Conservation (phyloP, 2,888 invertebrate genomes). For the Trypoxylon attenuatum region DNA sequence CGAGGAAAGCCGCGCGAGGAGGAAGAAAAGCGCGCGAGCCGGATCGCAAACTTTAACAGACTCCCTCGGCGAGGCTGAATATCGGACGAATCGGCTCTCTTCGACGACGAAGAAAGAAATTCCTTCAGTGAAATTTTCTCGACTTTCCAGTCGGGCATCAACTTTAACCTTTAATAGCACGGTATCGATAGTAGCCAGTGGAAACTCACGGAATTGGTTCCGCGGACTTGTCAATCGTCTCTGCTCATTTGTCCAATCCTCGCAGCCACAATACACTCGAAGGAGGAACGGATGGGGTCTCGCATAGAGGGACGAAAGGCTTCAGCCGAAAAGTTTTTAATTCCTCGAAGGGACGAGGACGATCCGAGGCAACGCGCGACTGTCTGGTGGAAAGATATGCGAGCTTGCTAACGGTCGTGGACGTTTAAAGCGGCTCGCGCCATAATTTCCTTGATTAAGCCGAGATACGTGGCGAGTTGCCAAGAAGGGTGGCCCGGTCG, state of each 20-base stretch:
- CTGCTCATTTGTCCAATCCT: too few relatives aligned
- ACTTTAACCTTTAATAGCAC: background rate
- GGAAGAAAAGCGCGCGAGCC: slow-evolving; percentile 4
- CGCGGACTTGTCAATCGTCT: too few relatives aligned
- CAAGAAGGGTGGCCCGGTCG: slow-evolving; percentile 43
- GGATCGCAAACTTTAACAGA: slow-evolving; percentile 33
- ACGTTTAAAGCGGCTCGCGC: slow-evolving; percentile 61
- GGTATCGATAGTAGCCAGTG: background rate
- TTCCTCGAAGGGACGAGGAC: slow-evolving; percentile 15
- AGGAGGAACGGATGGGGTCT: too few relatives aligned
- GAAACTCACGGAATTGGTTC: too few relatives aligned
- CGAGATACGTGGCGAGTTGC: slow-evolving; percentile 61
- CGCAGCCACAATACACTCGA: too few relatives aligned
- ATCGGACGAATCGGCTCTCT: background rate
- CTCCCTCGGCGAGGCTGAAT: slow-evolving; percentile 9
- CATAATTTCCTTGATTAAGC: slow-evolving; percentile 65
- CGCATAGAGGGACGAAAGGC: too few relatives aligned
- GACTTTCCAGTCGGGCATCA: background rate
- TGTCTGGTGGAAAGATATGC: slow-evolving; percentile 54
- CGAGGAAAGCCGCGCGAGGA: background rate
- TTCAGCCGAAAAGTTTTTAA: slow-evolving; percentile 51
- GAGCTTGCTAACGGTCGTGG: slow-evolving; percentile 52
- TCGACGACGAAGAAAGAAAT: background rate
- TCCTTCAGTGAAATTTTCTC: background rate
- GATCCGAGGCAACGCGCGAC: slow-evolving; percentile 4